phyloP scores from a whole-genome alignment of 1,140 invertebrate genomes.

The Apolygus lucorum region DNA sequence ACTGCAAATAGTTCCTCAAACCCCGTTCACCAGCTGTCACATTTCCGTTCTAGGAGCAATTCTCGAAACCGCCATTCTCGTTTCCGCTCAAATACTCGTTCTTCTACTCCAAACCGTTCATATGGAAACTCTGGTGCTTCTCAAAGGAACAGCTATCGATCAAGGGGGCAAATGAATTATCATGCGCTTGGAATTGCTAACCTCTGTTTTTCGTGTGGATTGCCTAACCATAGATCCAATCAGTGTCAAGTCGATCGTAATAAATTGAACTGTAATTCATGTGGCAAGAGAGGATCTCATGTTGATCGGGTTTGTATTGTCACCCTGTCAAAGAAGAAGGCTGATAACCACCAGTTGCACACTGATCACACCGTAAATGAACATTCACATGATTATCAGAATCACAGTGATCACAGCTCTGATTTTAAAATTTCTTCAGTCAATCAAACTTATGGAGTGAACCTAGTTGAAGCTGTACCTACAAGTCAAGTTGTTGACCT shows the following conservation, averaged over 20 bases:
- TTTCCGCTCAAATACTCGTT: neutral
- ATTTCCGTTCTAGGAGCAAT: slow-evolving; percentile 11
- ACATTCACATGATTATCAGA: neutral
- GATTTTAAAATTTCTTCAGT: slow-evolving; percentile 3
- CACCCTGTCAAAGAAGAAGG: slow-evolving; percentile 5
- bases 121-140: neutral
- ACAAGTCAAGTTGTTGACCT: slow-evolving; percentile 4
- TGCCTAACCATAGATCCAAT: slow-evolving; percentile 7
- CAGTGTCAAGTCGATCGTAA: neutral
- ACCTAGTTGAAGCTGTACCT: neutral
- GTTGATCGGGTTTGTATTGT: slow-evolving; percentile 2
- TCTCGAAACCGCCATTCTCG: neutral
- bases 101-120: neutral
- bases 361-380: slow-evolving; percentile 1
- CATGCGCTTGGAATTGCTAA: slow-evolving; percentile 10
- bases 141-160: neutral
- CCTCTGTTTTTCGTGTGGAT: slow-evolving; percentile 5
- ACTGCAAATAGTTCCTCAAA: too few species aligned
- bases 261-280: slow-evolving; percentile 11
- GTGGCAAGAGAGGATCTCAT: slow-evolving; percentile 5
- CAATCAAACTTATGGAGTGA: slow-evolving; percentile 5
- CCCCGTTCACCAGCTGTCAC: too few species aligned
- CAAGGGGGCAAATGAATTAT: neutral
- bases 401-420: neutral
- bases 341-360: slow-evolving; percentile 3